Evolutionary conservation across 2,113 vertebrate species (phyloP).

Genomic region (Psephotus haematonotus): DNA sequence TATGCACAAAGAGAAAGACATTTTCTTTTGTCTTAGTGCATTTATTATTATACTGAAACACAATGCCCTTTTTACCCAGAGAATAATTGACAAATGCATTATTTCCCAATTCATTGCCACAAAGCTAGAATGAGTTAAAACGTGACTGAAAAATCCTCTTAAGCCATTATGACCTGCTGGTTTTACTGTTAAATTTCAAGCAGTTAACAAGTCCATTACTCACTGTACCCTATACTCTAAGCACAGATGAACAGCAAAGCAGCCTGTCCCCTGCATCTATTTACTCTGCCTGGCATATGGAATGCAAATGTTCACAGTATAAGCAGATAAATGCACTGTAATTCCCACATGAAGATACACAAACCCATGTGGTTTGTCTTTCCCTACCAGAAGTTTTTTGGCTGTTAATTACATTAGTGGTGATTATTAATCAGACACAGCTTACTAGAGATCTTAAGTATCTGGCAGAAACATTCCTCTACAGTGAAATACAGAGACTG

Average conservation of each 20-base stretch:
- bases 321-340: neutral
- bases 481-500: neutral
- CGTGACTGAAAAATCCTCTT: neutral
- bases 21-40: neutral
- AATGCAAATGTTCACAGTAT: neutral
- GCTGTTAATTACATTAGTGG: neutral
- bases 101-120: neutral
- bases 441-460: neutral
- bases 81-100: constrained; percentile 32
- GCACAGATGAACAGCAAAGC: neutral
- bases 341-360: neutral
- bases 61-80: constrained; percentile 23
- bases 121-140: constrained; percentile 17
- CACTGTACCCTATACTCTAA: neutral
- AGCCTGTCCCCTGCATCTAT: neutral
- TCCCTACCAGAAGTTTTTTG: neutral
- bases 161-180: neutral
- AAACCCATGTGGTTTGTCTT: neutral
- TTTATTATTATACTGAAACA: constrained; percentile 5
- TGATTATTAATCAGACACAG: neutral
- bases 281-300: neutral
- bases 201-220: neutral
- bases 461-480: neutral
- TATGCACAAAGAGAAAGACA: neutral
- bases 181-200: neutral